Base-by-base conservation (phyloP, 1,140 invertebrate genomes). In the Neodiprion lecontei region DNA sequence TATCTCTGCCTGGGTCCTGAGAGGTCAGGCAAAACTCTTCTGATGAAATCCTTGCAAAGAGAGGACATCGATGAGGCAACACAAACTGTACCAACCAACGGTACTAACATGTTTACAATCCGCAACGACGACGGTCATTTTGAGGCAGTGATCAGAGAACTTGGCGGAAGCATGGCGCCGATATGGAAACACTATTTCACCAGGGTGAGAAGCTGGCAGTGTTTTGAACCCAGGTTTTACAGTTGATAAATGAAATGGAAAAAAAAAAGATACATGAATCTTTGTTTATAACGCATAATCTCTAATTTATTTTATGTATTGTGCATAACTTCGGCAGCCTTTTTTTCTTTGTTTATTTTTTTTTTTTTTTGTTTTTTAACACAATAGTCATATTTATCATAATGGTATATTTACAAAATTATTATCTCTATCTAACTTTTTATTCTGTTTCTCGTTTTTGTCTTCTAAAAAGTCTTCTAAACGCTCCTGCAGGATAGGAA, bases 1-100 rank as follows among this genome's bases (percentile, higher is more conserved):
- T 90, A 92, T 76, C 85, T 96, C 7, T 96, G 95, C 78, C 82
- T 96, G 68, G 95, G 95, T 0, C 94, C 95, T 7, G 90, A 91
- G 69, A 92, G 93, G 70, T 93, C 94, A 1, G 95, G 95, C 0
- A 96, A 96, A 90, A 95, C 94, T 0, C 90, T 95, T n/a, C 83
- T 96, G 21, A 83, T 96, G 66, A 93, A 93, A 86, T 91, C 91
- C 68, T 84, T 96, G 7, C 92, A 95, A 84, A 90, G 92, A 67
- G 88, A 90, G 1, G 89, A 91, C 47, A 92, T 95, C 10, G 93
- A 95, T 78, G 91, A 92, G 72, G 93, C 92, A 0, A 93, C 92
- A 67, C 92, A 92, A 49, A 94, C 93, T 1, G 93, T 95, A 23
- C 91, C 94, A 7, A 96, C 95, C 0, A 92, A 94, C 40, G 95